Evolutionary conservation across 1,140 invertebrate species (phyloP), one percentile per base, ranked within the genome.

Genomic region (Liolophura sinensis): DNA sequence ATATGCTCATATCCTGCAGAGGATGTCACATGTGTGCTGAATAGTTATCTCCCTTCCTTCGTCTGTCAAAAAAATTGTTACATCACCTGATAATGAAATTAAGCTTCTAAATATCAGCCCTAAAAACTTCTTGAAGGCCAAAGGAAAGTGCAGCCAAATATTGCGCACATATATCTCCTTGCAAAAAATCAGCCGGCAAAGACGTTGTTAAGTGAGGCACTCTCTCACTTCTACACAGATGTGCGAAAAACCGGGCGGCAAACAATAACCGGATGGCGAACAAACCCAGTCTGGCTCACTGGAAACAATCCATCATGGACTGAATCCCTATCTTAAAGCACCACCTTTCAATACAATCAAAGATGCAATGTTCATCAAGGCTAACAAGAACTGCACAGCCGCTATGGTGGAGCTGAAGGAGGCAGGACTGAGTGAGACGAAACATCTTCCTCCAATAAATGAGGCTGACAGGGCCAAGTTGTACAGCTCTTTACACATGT

Each of bases 301-400:
- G n/a, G n/a, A n/a, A n/a, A n/a, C n/a, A n/a, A n/a, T n/a, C n/a
- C n/a, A n/a, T n/a, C n/a, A n/a, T n/a, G n/a, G n/a, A n/a, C 54
- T 64, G 5, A 64, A 64, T 56, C 54, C 54, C 15, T 64, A 64
- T 48, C 50, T 64, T 15, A 54, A 48, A 11, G 48, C 27, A 20
- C 54, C 54, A 16, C 63, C 63, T 22, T 64, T 56, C 31, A 40
- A 64, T 55, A 46, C 58, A n/a, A 64, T 64, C 25, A 64, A 58
- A 64, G 63, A 64, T 57, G 24, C 47, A 22, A 48, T 25, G 49
- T 64, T 64, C 40, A 18, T 22, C 9, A 40, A 56, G 1, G 62
- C 56, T n/a, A 59, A 58, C 25, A 31, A 50, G 18, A 58, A 57
- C 24, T 68, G 51, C 49, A 68, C 61, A 27, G 62, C 48, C n/a